phyloP scores from a whole-genome alignment of 2,113 vertebrate species.

The Corydoras maculifer region DNA sequence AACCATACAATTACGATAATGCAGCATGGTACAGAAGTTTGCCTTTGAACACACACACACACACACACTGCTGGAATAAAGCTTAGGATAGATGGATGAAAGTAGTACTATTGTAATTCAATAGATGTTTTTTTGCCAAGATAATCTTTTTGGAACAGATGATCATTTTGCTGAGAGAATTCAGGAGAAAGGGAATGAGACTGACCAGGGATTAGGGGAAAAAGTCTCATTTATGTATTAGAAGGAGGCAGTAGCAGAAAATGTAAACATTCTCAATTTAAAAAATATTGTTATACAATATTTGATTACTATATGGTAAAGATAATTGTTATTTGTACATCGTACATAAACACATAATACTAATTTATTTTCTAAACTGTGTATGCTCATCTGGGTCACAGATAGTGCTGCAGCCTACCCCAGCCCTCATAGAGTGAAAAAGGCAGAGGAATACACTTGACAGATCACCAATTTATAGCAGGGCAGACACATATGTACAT shows the following conservation, averaged over 20 bases:
- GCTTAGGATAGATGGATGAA: conserved; percentile 65
- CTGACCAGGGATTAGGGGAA: conserved; percentile 31
- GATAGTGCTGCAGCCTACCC: no score
- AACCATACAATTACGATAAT: conserved; percentile 67
- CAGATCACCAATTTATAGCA: no score
- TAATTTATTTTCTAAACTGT: no score
- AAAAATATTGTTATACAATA: no score
- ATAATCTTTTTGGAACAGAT: conserved; percentile 73
- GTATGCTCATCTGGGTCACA: no score
- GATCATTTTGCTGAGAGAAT: conserved; percentile 67
- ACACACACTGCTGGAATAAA: conserved; percentile 52
- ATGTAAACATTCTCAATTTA: no score
- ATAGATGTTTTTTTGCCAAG: conserved; percentile 68
- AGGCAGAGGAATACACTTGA: no score
- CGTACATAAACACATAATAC: no score
- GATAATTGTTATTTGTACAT: no score
- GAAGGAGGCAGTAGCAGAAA: not conserved
- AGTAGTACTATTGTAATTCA: conserved; percentile 71
- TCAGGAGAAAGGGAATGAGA: conserved; percentile 20
- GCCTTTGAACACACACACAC: conserved; percentile 27
- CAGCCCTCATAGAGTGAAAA: no score
- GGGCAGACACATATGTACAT: no score
- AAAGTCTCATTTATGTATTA: conserved; percentile 18
- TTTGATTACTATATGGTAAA: no score
- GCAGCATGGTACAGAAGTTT: conserved; percentile 13